Evolutionary conservation across 2,888 invertebrate genomes (phyloP), one percentile per base, ranked within the genome.

Genomic region (Drosophila aldrichi): DNA sequence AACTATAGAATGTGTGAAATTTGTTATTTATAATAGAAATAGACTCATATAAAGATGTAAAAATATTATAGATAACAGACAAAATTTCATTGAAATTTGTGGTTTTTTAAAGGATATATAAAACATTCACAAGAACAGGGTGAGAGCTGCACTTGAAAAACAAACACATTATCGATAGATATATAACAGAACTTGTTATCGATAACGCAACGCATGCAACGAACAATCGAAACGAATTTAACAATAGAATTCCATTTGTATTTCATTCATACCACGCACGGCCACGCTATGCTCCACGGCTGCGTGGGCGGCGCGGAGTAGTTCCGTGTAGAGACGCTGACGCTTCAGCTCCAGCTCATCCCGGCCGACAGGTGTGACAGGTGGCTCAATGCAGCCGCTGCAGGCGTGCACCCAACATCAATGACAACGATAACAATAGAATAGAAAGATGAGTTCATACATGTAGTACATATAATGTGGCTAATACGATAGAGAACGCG

Each of bases 311-410:
- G 96, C 96, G 82, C 95, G 94, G 77, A 96, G 94, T 69, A 96
- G 94, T 90, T 96, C 96, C 60, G 96, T 96, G 93, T 96, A 96
- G 92, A 96, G 95, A 84, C 96, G 94, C 92, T 96, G 96, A 65
- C 96, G 94, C 74, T 96, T 94, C 82, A 96, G 92, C 74, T 96
- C 96, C 81, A 96, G 93, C 91, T 96, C 96, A 92, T 96, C 96
- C 67, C 96, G 95, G 61, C 96, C 96, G 51, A 96, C 95, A 18
- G 96, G 96, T 66, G 96, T 96, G 63, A 96, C 96, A 52, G 96
- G 96, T 77, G 92, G 94, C 92, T 92, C 94, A 91, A 90, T 90
- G 85, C 92, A 92, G 77, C 92, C 92, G 79, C 92, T 72, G 65
- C 43, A 67, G 46, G 40, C 25, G 51, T 3, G 10, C 20, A 34